phyloP scores from a whole-genome alignment of 92 coral and sea anemone species.

The Zoanthus solanderi region DNA sequence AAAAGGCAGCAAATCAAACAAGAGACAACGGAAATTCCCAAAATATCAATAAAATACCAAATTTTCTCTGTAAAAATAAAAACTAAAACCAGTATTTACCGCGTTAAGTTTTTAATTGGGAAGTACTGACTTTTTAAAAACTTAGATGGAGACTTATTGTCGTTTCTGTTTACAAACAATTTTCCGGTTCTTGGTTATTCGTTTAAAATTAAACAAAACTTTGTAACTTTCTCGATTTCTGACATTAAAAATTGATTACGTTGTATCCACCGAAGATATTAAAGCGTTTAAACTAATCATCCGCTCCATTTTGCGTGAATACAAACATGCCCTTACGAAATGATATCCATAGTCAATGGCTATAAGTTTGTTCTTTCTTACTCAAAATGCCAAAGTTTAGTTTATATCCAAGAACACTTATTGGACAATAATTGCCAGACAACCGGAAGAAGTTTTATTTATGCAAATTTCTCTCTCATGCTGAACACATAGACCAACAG shows the following conservation, averaged over 20 bases:
- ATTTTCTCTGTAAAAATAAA: conserved; percentile 20
- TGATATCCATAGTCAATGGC: neutral
- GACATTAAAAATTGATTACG: conserved; percentile 19
- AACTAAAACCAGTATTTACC: conserved; percentile 1
- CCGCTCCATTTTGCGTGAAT: conserved; percentile 1
- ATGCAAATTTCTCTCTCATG: neutral
- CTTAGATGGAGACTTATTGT: neutral
- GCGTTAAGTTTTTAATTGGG: conserved; percentile 32
- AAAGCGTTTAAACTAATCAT: neutral
- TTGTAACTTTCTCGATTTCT: neutral
- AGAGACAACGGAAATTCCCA: neutral
- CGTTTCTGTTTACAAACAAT: conserved; percentile 35
- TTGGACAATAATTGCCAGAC: neutral
- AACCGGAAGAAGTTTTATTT: conserved; percentile 23
- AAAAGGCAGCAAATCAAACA: neutral
- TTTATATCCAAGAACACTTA: neutral
- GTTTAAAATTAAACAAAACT: neutral
- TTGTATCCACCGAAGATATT: neutral
- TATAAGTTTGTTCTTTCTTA: neutral
- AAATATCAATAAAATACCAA: neutral
- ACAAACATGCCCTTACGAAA: neutral
- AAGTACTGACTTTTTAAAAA: conserved; percentile 19
- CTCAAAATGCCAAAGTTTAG: conserved; percentile 7
- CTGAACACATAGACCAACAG: neutral
- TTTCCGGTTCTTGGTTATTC: neutral